These are phyloP conservation scores for Hydrolagus colliei DNA, from an alignment of 2,797 vertebrate species.

Conservation along the genomic window DNA sequence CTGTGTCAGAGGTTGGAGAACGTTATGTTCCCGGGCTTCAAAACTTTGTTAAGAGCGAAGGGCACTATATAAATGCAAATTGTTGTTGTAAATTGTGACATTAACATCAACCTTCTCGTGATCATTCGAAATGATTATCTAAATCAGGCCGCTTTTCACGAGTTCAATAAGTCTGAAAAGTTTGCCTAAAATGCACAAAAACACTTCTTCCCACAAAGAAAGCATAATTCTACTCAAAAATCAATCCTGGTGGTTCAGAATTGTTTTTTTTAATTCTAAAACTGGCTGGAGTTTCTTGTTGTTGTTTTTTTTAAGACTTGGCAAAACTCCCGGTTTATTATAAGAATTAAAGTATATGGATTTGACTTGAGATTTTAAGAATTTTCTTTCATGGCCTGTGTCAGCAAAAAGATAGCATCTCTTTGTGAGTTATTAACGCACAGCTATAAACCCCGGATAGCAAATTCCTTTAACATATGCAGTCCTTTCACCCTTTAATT, in stretches of 20 bases:
- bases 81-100: too few species aligned
- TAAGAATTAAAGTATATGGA: neutral
- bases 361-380: neutral
- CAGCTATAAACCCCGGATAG: conserved; percentile 10
- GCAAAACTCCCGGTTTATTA: neutral
- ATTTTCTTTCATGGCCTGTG: conserved; percentile 11
- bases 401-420: conserved; percentile 13
- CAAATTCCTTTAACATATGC: conserved; percentile 29
- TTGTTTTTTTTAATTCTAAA: neutral
- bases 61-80: too few species aligned
- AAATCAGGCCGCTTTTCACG: too few species aligned
- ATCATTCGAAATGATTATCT: neutral
- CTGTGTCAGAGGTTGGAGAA: neutral
- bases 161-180: neutral
- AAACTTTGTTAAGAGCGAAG: too few species aligned
- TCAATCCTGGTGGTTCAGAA: neutral
- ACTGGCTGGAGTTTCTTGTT: neutral
- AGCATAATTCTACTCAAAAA: neutral
- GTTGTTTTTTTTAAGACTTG: neutral
- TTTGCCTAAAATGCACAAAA: neutral
- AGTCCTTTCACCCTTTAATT: neutral
- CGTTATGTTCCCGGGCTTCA: too few species aligned
- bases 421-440: conserved; percentile 22
- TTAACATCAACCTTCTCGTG: neutral
- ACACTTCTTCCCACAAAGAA: neutral